These are phyloP conservation scores for Drymonia ruficornis DNA, from an alignment of 2,888 invertebrate species.

Conservation along the genomic window DNA sequence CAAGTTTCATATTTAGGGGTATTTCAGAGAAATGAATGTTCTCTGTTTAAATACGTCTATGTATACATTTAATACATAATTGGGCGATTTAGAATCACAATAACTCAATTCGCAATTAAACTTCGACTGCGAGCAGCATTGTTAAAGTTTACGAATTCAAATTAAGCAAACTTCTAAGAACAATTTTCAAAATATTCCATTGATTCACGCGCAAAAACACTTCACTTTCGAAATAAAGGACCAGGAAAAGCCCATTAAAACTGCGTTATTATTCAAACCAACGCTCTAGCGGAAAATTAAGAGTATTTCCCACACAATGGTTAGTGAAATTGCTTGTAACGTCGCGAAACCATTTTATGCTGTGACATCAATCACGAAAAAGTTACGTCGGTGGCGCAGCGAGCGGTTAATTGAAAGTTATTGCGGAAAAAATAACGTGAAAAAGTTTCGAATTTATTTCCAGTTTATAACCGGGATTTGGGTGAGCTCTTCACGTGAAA, in stretches of 20 bases:
- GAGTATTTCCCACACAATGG: constrained; percentile 65
- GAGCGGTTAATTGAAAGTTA: constrained; percentile 53
- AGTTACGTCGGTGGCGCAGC: constrained; percentile 39
- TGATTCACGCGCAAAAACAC: constrained; percentile 46
- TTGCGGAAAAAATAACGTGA: constrained; percentile 34
- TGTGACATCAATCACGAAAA: constrained; percentile 53
- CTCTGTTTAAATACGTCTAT: not conserved
- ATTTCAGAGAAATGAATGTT: not conserved
- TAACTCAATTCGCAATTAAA: not conserved
- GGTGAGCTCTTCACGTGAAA: constrained; percentile 13
- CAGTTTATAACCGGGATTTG: constrained; percentile 23
- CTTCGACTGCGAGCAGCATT: not conserved
- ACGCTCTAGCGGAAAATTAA: constrained; percentile 73
- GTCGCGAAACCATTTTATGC: constrained; percentile 46
- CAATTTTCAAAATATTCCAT: constrained; percentile 34
- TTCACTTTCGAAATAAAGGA: constrained; percentile 59
- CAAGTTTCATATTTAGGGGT: constrained; percentile 5
- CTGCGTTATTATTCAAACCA: constrained; percentile 64
- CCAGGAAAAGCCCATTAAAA: constrained; percentile 64
- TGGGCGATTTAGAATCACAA: not conserved
- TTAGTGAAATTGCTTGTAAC: constrained; percentile 59
- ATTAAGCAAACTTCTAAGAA: constrained; percentile 1
- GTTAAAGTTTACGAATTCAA: not conserved
- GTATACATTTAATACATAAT: not conserved
- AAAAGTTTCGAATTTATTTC: constrained; percentile 30